Evolutionary conservation across 2,113 vertebrate genomes (phyloP).

Genomic region (Corythaixoides concolor): DNA sequence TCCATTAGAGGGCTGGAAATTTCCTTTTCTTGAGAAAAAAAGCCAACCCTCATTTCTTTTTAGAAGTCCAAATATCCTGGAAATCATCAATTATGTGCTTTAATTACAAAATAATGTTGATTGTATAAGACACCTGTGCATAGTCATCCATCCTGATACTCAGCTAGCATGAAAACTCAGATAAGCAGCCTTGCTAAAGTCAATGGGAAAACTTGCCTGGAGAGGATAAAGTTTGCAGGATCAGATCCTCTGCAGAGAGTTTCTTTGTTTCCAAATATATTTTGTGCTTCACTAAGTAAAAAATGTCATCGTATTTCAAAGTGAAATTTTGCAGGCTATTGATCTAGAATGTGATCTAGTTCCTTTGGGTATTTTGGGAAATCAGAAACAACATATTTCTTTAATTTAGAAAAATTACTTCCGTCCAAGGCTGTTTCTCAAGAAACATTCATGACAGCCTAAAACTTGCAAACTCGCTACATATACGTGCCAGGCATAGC

Average conservation of each 20-base stretch:
- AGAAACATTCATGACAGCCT: not conserved
- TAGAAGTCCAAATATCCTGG: not conserved
- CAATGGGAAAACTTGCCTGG: not conserved
- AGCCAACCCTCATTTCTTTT: not conserved
- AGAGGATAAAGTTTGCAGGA: not conserved
- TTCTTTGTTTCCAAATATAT: not conserved
- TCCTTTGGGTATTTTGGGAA: slow-evolving; percentile 42
- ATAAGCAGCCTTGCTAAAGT: not conserved
- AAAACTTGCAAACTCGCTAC: not conserved
- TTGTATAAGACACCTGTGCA: not conserved
- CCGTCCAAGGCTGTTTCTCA: slow-evolving; percentile 18
- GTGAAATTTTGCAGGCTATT: slow-evolving; percentile 52
- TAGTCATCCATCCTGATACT: not conserved
- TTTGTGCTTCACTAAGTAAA: not conserved
- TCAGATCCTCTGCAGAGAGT: not conserved
- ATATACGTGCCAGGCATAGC: not conserved
- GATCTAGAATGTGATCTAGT: slow-evolving; percentile 36
- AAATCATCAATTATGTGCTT: not conserved
- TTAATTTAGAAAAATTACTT: slow-evolving; percentile 60
- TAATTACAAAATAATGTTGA: not conserved
- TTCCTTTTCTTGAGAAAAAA: not conserved
- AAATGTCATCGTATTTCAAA: slow-evolving; percentile 31
- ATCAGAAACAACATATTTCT: slow-evolving; percentile 40
- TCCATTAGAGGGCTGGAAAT: not conserved
- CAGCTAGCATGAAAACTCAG: not conserved